These are phyloP conservation scores for Tachina lurida DNA, from an alignment of 2,888 invertebrate genomes.

Conservation along the genomic window DNA sequence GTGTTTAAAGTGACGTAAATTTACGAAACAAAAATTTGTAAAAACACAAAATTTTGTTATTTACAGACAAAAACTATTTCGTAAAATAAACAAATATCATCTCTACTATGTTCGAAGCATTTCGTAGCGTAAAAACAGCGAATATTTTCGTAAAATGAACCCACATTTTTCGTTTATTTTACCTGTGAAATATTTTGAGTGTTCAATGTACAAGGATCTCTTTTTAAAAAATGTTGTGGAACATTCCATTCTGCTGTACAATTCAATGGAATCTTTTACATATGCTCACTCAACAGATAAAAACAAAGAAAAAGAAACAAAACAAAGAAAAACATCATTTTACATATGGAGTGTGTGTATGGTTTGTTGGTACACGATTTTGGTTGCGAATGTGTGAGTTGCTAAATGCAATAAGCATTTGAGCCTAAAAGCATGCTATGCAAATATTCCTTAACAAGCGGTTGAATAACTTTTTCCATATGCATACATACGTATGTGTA, in stretches of 20 bases:
- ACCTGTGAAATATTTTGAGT: too few species aligned
- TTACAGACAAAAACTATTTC: too few species aligned
- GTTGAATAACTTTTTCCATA: slow-evolving; percentile 63
- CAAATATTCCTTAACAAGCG: slow-evolving; percentile 70
- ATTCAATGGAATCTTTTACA: slow-evolving; percentile 56
- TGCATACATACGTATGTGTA: slow-evolving; percentile 2
- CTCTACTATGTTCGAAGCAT: too few species aligned
- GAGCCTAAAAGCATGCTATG: slow-evolving; percentile 73
- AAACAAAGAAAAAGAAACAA: slow-evolving; percentile 1
- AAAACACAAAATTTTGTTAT: too few species aligned
- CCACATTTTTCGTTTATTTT: too few species aligned
- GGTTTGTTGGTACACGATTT: neutral
- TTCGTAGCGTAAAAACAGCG: too few species aligned
- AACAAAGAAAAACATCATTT: slow-evolving; percentile 33
- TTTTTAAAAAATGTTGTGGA: slow-evolving; percentile 66
- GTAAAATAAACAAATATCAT: too few species aligned
- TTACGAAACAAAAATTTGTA: too few species aligned
- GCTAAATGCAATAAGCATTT: slow-evolving; percentile 73
- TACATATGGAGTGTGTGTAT: slow-evolving; percentile 34
- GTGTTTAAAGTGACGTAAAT: too few species aligned
- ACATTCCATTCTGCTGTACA: slow-evolving; percentile 64
- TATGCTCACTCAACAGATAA: slow-evolving; percentile 54
- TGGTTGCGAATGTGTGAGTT: slow-evolving; percentile 28
- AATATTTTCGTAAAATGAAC: too few species aligned
- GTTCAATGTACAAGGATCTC: slow-evolving; percentile 47